Evolutionary conservation across 2,797 vertebrate genomes (phyloP).

Genomic region (Bradypus variegatus): DNA sequence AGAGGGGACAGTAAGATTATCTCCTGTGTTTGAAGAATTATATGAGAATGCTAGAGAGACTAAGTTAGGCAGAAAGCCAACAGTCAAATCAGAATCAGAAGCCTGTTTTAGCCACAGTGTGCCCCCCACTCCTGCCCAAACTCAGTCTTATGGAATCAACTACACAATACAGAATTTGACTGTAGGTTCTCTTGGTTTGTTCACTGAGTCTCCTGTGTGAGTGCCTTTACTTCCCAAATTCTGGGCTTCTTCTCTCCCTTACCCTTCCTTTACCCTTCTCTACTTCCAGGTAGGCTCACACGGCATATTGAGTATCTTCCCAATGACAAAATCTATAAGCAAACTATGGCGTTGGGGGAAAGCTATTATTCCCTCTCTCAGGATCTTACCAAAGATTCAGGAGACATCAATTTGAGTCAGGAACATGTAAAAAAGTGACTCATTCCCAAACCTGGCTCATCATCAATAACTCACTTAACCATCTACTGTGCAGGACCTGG

Average conservation of each 20-base stretch:
- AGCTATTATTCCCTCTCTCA: background rate
- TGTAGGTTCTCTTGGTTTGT: background rate
- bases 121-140: background rate
- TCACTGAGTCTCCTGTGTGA: background rate
- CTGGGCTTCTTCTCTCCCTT: background rate
- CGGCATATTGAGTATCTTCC: background rate
- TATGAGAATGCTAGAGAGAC: background rate
- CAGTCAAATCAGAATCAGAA: background rate
- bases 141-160: background rate
- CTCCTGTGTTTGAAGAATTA: background rate
- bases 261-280: background rate
- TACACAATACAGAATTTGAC: background rate
- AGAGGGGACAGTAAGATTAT: background rate
- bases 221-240: background rate
- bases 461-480: background rate
- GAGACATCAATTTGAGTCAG: background rate
- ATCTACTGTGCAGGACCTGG: background rate
- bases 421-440: background rate
- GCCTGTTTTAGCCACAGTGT: background rate
- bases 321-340: background rate
- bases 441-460: slow-evolving; percentile 2
- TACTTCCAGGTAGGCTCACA: background rate
- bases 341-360: background rate
- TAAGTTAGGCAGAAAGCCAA: background rate
- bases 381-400: background rate